Percentiles rank a stretch among this genome's conserved stretches.
Conservation (phyloP, 2,797 vertebrate genomes). For the Peromyscus nudipes region DNA sequence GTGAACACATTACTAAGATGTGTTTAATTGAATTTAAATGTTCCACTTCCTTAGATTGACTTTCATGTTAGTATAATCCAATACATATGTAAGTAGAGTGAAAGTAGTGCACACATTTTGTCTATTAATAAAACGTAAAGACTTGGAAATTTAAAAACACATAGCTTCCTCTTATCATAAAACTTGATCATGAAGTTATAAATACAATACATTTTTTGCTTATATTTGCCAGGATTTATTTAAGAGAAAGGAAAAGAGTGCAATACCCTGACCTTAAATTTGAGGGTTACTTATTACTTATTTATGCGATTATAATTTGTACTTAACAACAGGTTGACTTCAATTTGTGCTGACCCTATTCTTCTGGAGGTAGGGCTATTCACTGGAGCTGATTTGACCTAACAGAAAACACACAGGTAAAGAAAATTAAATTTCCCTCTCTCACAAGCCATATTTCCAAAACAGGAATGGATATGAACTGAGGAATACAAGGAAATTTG, state of each 20-base stretch:
- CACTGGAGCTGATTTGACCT: neutral
- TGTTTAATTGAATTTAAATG: neutral
- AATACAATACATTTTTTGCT: neutral
- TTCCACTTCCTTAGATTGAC: neutral
- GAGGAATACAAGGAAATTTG: neutral
- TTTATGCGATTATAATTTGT: neutral
- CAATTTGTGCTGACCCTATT: neutral
- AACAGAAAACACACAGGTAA: neutral
- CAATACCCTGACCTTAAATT: neutral
- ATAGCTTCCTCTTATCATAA: neutral
- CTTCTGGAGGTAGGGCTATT: neutral
- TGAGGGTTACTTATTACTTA: neutral
- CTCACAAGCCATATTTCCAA: neutral
- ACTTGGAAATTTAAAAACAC: neutral
- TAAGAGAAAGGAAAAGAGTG: neutral
- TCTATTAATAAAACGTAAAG: neutral
- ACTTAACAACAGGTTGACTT: too few species aligned
- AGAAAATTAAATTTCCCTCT: neutral
- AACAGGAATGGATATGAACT: neutral
- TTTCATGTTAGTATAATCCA: neutral
- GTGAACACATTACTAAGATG: neutral
- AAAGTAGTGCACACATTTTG: neutral
- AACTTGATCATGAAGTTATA: neutral
- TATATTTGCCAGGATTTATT: neutral
- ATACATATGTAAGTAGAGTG: neutral